A percentile compares a stretch with the other conserved stretches of the same genome.
These are phyloP conservation scores for Rhinatrema bivittatum DNA, from an alignment of 2,797 vertebrate species.

Conservation along the genomic window DNA sequence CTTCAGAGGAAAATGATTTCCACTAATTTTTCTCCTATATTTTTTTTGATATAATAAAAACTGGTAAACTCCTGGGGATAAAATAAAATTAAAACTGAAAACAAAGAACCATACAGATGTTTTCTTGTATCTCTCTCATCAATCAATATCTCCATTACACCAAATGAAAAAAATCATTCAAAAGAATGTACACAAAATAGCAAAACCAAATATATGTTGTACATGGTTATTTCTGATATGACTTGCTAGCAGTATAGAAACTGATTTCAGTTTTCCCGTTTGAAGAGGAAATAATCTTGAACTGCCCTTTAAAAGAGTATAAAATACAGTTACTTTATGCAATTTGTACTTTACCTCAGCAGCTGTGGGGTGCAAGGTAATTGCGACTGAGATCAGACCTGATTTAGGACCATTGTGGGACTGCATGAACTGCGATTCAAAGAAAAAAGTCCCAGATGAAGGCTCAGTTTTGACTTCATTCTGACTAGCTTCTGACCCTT, in stretches of 20 bases:
- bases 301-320: too few relatives aligned
- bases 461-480: constrained; percentile 86
- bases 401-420: constrained; percentile 77
- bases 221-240: too few relatives aligned
- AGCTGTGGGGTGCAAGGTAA: constrained; percentile 90
- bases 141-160: too few relatives aligned
- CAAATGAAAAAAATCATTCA: not conserved
- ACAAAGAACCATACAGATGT: too few relatives aligned
- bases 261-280: not conserved
- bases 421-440: constrained; percentile 72
- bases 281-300: not conserved
- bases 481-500: constrained; percentile 78
- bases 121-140: too few relatives aligned
- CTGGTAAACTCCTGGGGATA: too few relatives aligned
- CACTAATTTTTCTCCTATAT: not conserved
- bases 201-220: not conserved
- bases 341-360: constrained; percentile 75
- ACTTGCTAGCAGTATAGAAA: too few relatives aligned
- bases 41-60: too few relatives aligned
- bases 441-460: constrained; percentile 62
- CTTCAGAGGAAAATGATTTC: too few relatives aligned
- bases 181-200: not conserved
- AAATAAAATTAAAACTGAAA: too few relatives aligned
- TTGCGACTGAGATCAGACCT: constrained; percentile 92
- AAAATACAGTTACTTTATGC: not conserved